Base-by-base conservation (phyloP, 2,888 invertebrate genomes). In the Diarsia mendica region DNA sequence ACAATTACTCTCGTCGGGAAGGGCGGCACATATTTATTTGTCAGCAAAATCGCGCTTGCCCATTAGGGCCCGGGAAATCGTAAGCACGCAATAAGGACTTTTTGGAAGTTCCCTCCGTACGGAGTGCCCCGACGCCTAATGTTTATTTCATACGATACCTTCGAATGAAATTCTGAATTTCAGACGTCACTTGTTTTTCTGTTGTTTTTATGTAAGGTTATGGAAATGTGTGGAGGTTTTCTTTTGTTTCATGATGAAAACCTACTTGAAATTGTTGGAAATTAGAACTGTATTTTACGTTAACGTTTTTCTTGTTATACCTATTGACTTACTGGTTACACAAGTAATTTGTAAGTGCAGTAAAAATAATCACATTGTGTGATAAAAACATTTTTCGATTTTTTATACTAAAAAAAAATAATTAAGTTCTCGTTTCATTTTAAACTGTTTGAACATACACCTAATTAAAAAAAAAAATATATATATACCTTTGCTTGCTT, bases 21-120 rank as follows among this genome's bases (percentile, higher is more conserved):
- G 89, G 91, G 90, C 90, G 91, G 93, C 93, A 93, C 93, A 92
- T 94, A 94, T 95, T 95, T 95, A 94, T 95, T 95, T 95, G 95
- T 95, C 94, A 94, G 95, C 94, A 87, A 94, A 95, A 94, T 95
- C 93, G 92, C 92, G 90, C 90, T 91, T 89, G 90, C 90, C 94
- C 94, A 95, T 95, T 95, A 95, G 90, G 91, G 89, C 87, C 85
- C 85, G 90, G 91, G 88, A 91, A 93, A 93, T 92, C 91, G 92
- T 93, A 92, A 92, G 93, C 93, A 94, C 94, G 94, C 93, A 93
- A 94, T 94, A 94, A 94, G 91, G 91, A 93, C 89, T 92, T 93
- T 92, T 92, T 90, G 88, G 90, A 90, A 91, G 85, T 92, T 91
- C 90, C 88, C 88, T 87, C 88, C 85, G 84, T 89, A 88, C 83